Evolutionary conservation across 2,888 invertebrate species (phyloP), one percentile per base, ranked within the genome.

Genomic region (Sminthurinus aureus): DNA sequence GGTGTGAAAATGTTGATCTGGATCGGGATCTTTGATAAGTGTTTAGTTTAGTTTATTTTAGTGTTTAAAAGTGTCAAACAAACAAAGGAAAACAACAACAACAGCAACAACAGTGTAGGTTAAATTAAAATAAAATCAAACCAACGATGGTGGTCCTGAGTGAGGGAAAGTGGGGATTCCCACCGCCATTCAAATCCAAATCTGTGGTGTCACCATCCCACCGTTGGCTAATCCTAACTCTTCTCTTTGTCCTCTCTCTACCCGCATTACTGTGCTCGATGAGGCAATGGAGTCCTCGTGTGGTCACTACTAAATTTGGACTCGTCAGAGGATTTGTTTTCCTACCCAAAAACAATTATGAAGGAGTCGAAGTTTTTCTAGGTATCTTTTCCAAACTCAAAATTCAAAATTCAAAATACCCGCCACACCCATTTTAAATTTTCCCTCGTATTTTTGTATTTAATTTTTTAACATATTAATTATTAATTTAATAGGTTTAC

Each of bases 401-500:
- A n/a, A n/a, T n/a, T 98, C 83, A n/a, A n/a, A n/a, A n/a, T n/a
- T n/a, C n/a, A n/a, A n/a, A n/a, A n/a, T n/a, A n/a, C n/a, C n/a
- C n/a, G n/a, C n/a, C n/a, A n/a, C n/a, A n/a, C n/a, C n/a, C n/a
- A n/a, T n/a, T n/a, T n/a, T n/a, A n/a, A n/a, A n/a, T n/a, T n/a
- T n/a, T n/a, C n/a, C n/a, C n/a, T n/a, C n/a, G n/a, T 38, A 38
- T 38, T 38, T 38, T 38, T 38, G 1, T 6, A 4, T 38, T 38
- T 38, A 38, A 38, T 4, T 38, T 38, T 38, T 38, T 38, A 38
- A 38, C 38, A 38, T 38, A n/a, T n/a, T n/a, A n/a, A n/a, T 38
- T 38, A 38, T 38, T 38, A 6, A 4, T 38, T 38, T 38, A n/a
- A n/a, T n/a, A 38, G 38, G 71, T 4, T 15, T 71, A 26, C 98